These are phyloP conservation scores for Pachycephala philippinensis DNA, from an alignment of 2,113 vertebrate genomes.

Conservation along the genomic window DNA sequence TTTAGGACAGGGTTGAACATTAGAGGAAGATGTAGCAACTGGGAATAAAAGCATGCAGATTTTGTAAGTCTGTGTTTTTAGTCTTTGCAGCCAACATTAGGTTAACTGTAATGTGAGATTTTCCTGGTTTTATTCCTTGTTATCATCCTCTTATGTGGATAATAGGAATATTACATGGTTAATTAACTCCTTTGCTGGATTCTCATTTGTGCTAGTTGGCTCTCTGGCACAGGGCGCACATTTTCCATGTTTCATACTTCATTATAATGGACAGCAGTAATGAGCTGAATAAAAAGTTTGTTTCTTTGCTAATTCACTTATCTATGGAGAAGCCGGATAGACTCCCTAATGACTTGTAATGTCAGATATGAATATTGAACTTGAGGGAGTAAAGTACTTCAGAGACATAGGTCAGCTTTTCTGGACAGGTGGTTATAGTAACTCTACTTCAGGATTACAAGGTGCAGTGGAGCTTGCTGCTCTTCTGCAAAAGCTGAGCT, in stretches of 20 bases:
- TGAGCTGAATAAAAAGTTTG: background rate
- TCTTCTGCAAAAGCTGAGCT: background rate
- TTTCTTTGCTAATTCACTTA: background rate
- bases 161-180: conserved; percentile 4
- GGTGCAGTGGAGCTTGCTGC: background rate
- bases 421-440: background rate
- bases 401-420: background rate
- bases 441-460: background rate
- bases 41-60: background rate
- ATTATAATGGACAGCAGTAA: background rate
- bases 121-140: background rate
- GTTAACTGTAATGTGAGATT: background rate
- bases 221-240: background rate
- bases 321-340: background rate
- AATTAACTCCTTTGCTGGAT: conserved; percentile 13
- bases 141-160: background rate
- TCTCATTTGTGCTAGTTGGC: background rate
- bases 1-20: background rate
- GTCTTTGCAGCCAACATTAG: background rate
- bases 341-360: background rate
- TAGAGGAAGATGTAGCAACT: background rate
- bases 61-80: background rate
- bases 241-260: background rate
- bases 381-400: background rate
- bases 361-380: background rate